Conservation (phyloP, 2,888 invertebrate genomes). For the Diplazon laetatorius region DNA sequence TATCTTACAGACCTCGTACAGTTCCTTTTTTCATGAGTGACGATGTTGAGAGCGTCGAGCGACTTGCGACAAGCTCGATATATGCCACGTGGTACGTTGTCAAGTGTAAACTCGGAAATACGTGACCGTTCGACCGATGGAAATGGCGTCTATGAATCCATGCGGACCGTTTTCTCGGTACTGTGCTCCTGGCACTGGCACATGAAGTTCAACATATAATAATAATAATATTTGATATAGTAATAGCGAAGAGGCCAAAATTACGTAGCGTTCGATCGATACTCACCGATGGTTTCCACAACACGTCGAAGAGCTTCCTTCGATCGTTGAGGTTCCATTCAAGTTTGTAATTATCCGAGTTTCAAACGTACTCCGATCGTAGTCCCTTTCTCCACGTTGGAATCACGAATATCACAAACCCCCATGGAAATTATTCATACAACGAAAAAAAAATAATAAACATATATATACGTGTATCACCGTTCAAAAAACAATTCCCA, state of each 20-base stretch:
- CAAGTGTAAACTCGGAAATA: slow-evolving; percentile 67
- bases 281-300: slow-evolving; percentile 8
- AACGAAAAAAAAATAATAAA: too few species aligned
- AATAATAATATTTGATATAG: slow-evolving; percentile 1
- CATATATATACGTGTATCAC: too few species aligned
- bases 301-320: not conserved
- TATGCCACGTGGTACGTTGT: slow-evolving; percentile 62
- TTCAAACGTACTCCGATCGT: too few species aligned
- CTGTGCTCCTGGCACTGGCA: not conserved
- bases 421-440: too few species aligned
- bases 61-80: slow-evolving; percentile 63
- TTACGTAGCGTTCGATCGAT: slow-evolving; percentile 21
- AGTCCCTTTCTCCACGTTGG: too few species aligned
- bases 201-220: too few species aligned
- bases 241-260: slow-evolving; percentile 22
- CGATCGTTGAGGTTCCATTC: slow-evolving; percentile 2
- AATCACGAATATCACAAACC: too few species aligned
- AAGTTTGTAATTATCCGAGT: slow-evolving; percentile 40
- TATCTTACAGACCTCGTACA: too few species aligned
- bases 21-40: too few species aligned
- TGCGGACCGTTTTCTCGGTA: not conserved
- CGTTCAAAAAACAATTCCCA: too few species aligned
- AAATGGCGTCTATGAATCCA: not conserved
- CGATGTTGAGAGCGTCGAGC: slow-evolving; percentile 2
- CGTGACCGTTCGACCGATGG: slow-evolving; percentile 1